Evolutionary conservation across 2,888 invertebrate genomes (phyloP), one percentile per base, ranked within the genome.

Genomic region (Crematogaster levior): DNA sequence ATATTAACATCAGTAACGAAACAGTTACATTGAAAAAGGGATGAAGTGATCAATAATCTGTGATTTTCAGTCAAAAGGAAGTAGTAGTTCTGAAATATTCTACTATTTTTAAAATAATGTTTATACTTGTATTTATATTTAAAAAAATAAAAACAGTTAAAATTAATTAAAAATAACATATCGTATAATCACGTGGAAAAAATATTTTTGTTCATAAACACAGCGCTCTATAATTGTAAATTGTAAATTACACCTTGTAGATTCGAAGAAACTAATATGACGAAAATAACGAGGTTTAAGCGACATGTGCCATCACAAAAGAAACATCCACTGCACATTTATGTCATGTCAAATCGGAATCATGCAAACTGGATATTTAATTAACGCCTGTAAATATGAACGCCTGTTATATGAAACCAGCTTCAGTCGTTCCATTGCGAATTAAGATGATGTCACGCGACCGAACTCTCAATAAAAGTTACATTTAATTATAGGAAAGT

Each of bases 321-420:
- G 70, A 72, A 72, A 84, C 82, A 81, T 83, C 82, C 84, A 82
- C 85, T 81, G 56, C 72, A 53, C 70, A 66, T 77, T 86, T 66
- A 82, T 66, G 58, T 72, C 84, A 80, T 82, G 84, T 88, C 88
- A 86, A 89, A 90, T 91, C 85, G 86, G 80, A 83, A 89, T 86
- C 90, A 86, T 83, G 87, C 90, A 88, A 86, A 86, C 89, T 90
- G 88, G 90, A 91, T 89, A 90, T 90, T 92, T 92, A 92, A 92
- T 92, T 92, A 90, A 90, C 86, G 73, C 60, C 86, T 81, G 84
- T 87, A 86, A 88, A 89, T 88, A n/a, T n/a, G n/a, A n/a, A n/a
- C 87, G 77, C 82, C 82, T 84, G 86, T 90, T 90, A 86, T 91
- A 85, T 85, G 87, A 90, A 88, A 90, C 84, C 84, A 81, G 83